Conservation (phyloP, 2,113 vertebrate species). For the Emydura subglobosa region DNA sequence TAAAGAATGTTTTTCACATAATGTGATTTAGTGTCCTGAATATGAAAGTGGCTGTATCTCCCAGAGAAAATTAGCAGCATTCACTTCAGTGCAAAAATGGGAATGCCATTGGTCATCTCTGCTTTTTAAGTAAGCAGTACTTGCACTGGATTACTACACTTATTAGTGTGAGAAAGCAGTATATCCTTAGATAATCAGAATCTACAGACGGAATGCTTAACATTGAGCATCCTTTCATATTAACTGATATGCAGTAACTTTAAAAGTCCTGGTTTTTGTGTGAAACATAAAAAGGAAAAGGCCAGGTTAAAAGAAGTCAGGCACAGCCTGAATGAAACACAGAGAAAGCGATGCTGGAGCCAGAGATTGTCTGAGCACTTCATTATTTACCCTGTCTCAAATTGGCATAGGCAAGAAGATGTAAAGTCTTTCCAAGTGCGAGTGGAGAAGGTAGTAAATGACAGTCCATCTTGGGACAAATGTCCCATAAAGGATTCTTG, state of each 20-base stretch:
- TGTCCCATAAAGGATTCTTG: not conserved
- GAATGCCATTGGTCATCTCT: not conserved
- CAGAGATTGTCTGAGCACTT: constrained; percentile 24
- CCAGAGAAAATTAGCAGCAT: not conserved
- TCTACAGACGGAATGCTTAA: not conserved
- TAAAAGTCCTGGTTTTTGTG: not conserved
- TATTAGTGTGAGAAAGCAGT: not conserved
- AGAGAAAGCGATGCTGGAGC: constrained; percentile 2
- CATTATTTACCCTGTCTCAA: constrained; percentile 46
- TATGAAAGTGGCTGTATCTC: not conserved
- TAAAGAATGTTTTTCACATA: not conserved
- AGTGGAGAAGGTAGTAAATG: constrained; percentile 11
- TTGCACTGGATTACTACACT: not conserved
- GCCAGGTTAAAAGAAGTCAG: constrained; percentile 13
- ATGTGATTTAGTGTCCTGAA: constrained; percentile 8
- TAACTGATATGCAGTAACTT: not conserved
- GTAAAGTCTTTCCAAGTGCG: constrained; percentile 40
- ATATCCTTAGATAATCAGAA: not conserved
- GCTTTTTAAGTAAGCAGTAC: not conserved
- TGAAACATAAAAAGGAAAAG: constrained; percentile 1
- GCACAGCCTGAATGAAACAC: not conserved
- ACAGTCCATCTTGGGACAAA: constrained; percentile 21
- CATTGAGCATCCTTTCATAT: constrained; percentile 24
- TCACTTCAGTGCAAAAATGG: not conserved
- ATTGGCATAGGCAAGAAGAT: constrained; percentile 12